Evolutionary conservation across 2,888 invertebrate genomes (phyloP).

Genomic region (Eueremaeus valkanovi): DNA sequence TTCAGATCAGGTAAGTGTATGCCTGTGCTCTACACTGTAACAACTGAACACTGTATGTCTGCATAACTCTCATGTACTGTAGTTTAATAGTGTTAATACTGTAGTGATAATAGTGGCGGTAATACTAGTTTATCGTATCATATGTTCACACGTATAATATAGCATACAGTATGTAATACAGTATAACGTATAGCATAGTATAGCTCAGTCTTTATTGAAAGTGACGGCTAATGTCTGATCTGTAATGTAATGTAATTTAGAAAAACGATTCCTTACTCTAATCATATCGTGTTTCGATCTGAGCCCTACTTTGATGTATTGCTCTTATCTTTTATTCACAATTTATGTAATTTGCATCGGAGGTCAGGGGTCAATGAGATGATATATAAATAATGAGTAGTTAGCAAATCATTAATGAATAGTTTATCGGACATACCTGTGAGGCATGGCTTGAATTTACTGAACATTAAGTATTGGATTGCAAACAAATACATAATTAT

Average conservation of each 20-base stretch:
- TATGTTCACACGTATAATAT: too few relatives aligned
- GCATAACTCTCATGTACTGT: too few relatives aligned
- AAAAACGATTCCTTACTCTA: not conserved
- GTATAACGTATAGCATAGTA: too few relatives aligned
- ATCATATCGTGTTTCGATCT: conserved; percentile 19
- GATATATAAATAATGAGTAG: conserved; percentile 32
- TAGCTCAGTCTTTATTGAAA: too few relatives aligned
- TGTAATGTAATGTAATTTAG: too few relatives aligned
- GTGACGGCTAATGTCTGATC: too few relatives aligned
- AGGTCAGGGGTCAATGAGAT: conserved; percentile 19
- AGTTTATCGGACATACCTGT: conserved; percentile 7
- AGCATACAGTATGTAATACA: too few relatives aligned
- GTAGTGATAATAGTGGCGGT: not conserved
- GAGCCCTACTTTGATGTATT: conserved; percentile 17
- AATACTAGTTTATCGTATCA: not conserved
- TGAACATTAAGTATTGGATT: not conserved
- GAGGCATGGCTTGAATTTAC: not conserved
- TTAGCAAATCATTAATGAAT: conserved; percentile 29
- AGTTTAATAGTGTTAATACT: too few relatives aligned
- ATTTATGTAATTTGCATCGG: conserved; percentile 18
- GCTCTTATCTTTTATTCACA: conserved; percentile 25
- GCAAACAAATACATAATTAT: not conserved
- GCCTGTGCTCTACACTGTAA: too few relatives aligned
- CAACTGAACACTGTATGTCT: too few relatives aligned
- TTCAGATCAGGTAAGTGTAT: not conserved